Evolutionary conservation across 1,140 invertebrate genomes (phyloP).

Genomic region (Monomorium pharaonis): DNA sequence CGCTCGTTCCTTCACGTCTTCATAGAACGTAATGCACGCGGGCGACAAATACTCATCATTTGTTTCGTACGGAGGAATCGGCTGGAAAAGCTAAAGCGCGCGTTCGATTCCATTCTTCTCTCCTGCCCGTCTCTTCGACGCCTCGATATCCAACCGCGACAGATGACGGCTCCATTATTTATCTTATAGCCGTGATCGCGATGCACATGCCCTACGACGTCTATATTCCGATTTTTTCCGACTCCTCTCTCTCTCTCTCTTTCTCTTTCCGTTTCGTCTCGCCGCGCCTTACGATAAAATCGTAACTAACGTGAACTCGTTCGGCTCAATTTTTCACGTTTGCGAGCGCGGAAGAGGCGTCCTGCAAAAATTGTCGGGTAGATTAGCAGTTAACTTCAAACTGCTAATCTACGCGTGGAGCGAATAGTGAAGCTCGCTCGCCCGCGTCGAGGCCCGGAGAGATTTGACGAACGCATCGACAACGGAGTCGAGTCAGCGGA

Average conservation of each 20-base stretch:
- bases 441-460: not conserved
- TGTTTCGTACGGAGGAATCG: not conserved
- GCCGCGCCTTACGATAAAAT: not conserved
- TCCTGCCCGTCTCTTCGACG: not conserved
- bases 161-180: not conserved
- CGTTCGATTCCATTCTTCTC: not conserved
- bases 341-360: too few relatives aligned
- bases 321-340: too few relatives aligned
- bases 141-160: not conserved
- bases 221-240: not conserved
- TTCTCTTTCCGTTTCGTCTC: not conserved
- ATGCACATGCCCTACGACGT: not conserved
- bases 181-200: not conserved
- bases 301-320: too few relatives aligned
- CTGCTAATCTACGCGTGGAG: not conserved
- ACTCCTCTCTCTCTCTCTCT: too few relatives aligned
- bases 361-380: not conserved
- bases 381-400: too few relatives aligned
- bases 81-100: not conserved
- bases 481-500: not conserved
- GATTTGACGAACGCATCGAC: not conserved
- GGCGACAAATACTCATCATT: conserved; percentile 17
- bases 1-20: conserved; percentile 26
- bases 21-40: not conserved
- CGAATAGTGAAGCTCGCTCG: not conserved